phyloP scores from a whole-genome alignment of 2,797 vertebrate species.

The Craterocephalus amniculus region DNA sequence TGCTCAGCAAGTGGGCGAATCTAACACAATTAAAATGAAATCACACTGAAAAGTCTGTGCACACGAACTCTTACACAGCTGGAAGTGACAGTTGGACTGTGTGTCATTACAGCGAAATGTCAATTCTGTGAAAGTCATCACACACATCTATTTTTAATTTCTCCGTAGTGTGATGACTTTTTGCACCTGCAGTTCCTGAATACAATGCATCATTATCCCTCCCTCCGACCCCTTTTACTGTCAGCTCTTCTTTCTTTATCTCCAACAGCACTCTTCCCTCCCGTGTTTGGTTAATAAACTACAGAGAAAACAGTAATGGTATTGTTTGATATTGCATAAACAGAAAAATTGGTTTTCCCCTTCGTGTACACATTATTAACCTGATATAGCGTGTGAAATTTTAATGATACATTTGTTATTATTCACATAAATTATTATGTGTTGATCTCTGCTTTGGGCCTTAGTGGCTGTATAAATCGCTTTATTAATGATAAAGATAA shows the following conservation, averaged over 20 bases:
- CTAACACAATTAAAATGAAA: slow-evolving; percentile 22
- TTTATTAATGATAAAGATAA: too few species aligned
- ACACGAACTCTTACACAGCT: slow-evolving; percentile 16
- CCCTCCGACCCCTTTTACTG: too few species aligned
- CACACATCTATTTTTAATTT: slow-evolving; percentile 5
- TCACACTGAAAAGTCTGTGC: slow-evolving; percentile 12
- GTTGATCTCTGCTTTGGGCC: neutral
- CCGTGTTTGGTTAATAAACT: neutral
- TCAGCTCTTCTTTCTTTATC: neutral
- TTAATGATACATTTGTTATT: neutral
- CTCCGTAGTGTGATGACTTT: neutral
- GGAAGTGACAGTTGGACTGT: neutral
- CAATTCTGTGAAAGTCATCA: slow-evolving; percentile 20
- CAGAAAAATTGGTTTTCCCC: neutral
- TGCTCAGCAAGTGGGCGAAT: slow-evolving; percentile 13
- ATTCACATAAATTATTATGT: neutral
- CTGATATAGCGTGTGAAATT: neutral
- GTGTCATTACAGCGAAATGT: slow-evolving; percentile 11
- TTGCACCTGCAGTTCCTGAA: neutral
- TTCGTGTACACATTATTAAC: neutral
- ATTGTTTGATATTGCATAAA: neutral
- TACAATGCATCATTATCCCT: neutral
- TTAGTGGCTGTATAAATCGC: neutral
- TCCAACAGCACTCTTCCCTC: neutral
- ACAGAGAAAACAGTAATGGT: neutral